Evolutionary conservation across 2,113 vertebrate genomes (phyloP), one percentile per base, ranked within the genome.

Genomic region (Sapajus apella): DNA sequence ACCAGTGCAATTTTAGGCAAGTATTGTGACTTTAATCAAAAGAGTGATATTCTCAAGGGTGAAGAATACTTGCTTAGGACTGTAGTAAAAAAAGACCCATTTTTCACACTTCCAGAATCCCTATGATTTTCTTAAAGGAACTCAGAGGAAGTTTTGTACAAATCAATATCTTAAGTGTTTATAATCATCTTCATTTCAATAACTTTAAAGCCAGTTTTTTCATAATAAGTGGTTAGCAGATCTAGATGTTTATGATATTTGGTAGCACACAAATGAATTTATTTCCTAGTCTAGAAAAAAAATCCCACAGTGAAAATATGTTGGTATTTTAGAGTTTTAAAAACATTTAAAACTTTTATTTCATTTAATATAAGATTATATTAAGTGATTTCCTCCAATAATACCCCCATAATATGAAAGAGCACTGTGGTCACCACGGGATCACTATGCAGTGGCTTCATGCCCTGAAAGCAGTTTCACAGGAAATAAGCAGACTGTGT

Each of bases 111-210:
- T 81, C 23, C 4, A 58, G 66, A 66, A 64, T 9, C 2, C 8
- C 43, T 87, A 83, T 90, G 21, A 89, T 90, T 96, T 96, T 93
- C 77, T 94, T 87, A 84, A 88, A 96, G 43, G 27, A 66, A 30
- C 12, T 45, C 5, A 20, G 25, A 89, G 35, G 37, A 30, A 58
- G 21, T 13, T 12, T 77, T 70, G 61, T 23, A 72, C 1, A 82
- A 76, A 30, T 68, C 76, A 90, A 17, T 52, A 92, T 12, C 50
- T 6, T 27, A 47, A 47, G 43, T 82, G 16, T 61, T 85, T 73
- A 52, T 77, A 58, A 73, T 79, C 40, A n/a, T 14, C 35, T 80
- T 88, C 23, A 68, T 84, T 77, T 81, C 56, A 55, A 37, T 32
- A 93, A 70, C 10, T 87, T 35, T 17, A 27, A 85, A 75, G 45